Base-by-base conservation (phyloP, 1,140 invertebrate species). In the Teleopsis dalmanni region DNA sequence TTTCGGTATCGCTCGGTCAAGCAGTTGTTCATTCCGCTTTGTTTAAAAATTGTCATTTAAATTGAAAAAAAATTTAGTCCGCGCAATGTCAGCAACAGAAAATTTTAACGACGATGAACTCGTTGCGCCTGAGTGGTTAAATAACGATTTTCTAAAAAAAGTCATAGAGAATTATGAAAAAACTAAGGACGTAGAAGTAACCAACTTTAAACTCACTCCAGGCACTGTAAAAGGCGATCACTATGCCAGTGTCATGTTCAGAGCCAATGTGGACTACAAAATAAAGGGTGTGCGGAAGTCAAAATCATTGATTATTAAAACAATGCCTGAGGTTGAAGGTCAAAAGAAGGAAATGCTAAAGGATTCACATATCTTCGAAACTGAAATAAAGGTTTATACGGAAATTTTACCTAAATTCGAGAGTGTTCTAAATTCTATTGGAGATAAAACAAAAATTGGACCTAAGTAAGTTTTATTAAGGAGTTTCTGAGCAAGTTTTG, bases 211-310 rank as follows among this genome's bases (percentile, higher is more conserved):
- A 3, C 9, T 60, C 7, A 45, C 47, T 3, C 49, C 49, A 9
- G 57, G 53, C 4, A 50, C 48, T 18, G 16, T 31, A 8, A 56
- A 54, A 13, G 56, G 52, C 11, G 57, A 59, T 43, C 54, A 58
- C 21, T 58, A 54, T 48, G 52, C 54, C 0, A 58, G 57, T 34
- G 21, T 54, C 3, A 57, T 59, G 56, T 54, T 48, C 21, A 49
- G 56, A 14, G 49, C 37, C 4, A 25, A 3, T 0, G 33, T 54
- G 2, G 26, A 56, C 7, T 61, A 57, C 23, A 18, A 34, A 21
- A 45, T 41, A n/a, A 18, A 29, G 19, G 42, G 25, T 1, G 19
- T 9, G 7, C 29, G 8, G 43, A 25, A 45, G 19, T 18, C 3
- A 2, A 51, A 45, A 40, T 51, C 42, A 16, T 14, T 51, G 9